Conservation (phyloP, 2,888 invertebrate genomes). For the Stenodera caucasica region DNA sequence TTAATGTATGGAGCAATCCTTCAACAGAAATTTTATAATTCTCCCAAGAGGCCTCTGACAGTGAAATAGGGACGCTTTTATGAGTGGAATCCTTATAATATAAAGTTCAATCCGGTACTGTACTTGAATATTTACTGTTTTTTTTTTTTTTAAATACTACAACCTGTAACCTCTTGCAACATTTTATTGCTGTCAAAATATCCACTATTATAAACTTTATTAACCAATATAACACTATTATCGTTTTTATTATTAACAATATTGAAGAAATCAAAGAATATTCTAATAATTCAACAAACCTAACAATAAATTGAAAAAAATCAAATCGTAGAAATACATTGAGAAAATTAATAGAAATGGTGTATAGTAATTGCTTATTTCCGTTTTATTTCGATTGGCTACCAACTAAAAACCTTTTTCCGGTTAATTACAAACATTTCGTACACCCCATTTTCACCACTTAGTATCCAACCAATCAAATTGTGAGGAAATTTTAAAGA, state of each 20-base stretch:
- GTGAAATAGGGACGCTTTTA: too few relatives aligned
- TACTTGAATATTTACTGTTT: too few relatives aligned
- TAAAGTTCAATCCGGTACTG: too few relatives aligned
- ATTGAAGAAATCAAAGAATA: background rate
- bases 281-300: background rate
- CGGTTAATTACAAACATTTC: conserved; percentile 23
- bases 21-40: too few relatives aligned
- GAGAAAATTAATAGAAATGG: conserved; percentile 5
- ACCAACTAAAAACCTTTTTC: conserved; percentile 28
- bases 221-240: background rate
- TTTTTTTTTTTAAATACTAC: background rate
- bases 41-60: too few relatives aligned
- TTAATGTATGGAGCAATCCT: too few relatives aligned
- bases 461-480: background rate
- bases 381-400: conserved; percentile 33
- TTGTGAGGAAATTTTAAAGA: too few relatives aligned
- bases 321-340: background rate
- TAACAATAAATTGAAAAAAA: background rate
- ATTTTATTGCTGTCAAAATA: background rate
- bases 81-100: too few relatives aligned
- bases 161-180: conserved; percentile 5
- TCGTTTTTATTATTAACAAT: background rate
- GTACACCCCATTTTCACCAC: too few relatives aligned
- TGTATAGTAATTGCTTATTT: conserved; percentile 29
- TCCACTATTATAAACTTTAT: too few relatives aligned